Percentiles rank a stretch among this genome's conserved stretches.
These are phyloP conservation scores for Gobio occitaniae DNA, from an alignment of 2,797 vertebrate genomes.

Conservation along the genomic window DNA sequence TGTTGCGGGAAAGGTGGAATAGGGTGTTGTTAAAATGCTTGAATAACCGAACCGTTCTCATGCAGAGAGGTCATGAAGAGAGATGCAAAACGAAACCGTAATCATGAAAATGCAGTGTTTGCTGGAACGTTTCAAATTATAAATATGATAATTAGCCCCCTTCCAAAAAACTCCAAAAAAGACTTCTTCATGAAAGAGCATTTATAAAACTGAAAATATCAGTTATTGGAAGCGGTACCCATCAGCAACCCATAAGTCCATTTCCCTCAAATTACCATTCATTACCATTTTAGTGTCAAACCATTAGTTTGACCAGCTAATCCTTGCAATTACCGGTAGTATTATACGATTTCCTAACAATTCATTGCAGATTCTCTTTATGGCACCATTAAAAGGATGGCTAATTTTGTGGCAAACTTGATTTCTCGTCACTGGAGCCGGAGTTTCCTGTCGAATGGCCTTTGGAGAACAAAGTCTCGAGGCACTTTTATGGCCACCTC, in stretches of 20 bases:
- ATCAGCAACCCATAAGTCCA: slow-evolving; percentile 60
- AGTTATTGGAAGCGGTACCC: slow-evolving; percentile 54
- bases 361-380: slow-evolving; percentile 64
- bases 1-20: slow-evolving; percentile 9
- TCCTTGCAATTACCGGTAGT: slow-evolving; percentile 62
- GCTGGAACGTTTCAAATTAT: slow-evolving; percentile 24
- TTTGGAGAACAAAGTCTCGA: slow-evolving; percentile 54
- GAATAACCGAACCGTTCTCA: slow-evolving; percentile 1
- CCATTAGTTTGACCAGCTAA: slow-evolving; percentile 63
- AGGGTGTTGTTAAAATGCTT: slow-evolving; percentile 6
- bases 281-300: slow-evolving; percentile 63
- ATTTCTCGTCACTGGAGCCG: slow-evolving; percentile 41
- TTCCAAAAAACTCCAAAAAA: background rate
- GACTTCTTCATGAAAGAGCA: slow-evolving; percentile 30
- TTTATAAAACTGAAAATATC: slow-evolving; percentile 53
- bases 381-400: slow-evolving; percentile 61
- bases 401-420: slow-evolving; percentile 58
- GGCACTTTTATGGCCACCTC: slow-evolving; percentile 62
- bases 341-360: slow-evolving; percentile 57
- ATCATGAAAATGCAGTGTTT: slow-evolving; percentile 22
- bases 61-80: slow-evolving; percentile 5
- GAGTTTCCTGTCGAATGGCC: slow-evolving; percentile 54
- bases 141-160: slow-evolving; percentile 17
- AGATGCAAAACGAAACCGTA: background rate
- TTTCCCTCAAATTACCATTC: slow-evolving; percentile 64